Evolutionary conservation across 2,113 vertebrate genomes (phyloP), one percentile per base, ranked within the genome.

Genomic region (Lasiurus borealis): DNA sequence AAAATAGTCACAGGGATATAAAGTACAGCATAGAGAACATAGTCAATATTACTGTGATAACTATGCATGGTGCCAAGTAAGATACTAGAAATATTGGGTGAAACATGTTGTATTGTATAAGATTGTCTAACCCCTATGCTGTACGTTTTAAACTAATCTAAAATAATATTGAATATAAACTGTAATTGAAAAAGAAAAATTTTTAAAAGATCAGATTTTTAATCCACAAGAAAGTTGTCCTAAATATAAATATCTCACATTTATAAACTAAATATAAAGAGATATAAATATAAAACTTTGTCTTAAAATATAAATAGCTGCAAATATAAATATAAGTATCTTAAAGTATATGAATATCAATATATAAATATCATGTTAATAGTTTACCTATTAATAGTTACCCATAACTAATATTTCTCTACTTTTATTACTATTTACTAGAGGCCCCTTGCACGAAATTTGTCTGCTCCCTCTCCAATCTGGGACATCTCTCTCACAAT

Each of bases 341-440:
- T 92, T 88, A 81, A 66, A 94, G 88, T 78, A 89, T 78, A 78
- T 75, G 14, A 10, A 81, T 81, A 40, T 59, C 36, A 27, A 57
- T 57, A 59, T 62, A 64, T 90, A 78, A 69, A 93, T 50, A 87
- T 57, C 48, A 62, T 82, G 62, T 62, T 82, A 44, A 82, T 31
- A 44, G 23, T 44, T 44, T 44, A 59, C 40, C 40, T 81, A 29
- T 75, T 27, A 8, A 31, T 11, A 19, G 27, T 76, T 72, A 76
- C n/a, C 0, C 16, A 29, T 84, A 48, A 54, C 59, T 78, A 89
- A 71, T 46, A 66, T 82, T 82, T 83, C 31, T 68, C n/a, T 85
- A 2, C 18, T 57, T 34, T 27, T 50, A 31, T 54, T 73, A 34
- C 21, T 85, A n/a, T 83, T 91, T 68, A 31, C 40, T 40, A 40